Evolutionary conservation across 1,140 invertebrate genomes (phyloP).

Genomic region (Hypsibius dujardini): DNA sequence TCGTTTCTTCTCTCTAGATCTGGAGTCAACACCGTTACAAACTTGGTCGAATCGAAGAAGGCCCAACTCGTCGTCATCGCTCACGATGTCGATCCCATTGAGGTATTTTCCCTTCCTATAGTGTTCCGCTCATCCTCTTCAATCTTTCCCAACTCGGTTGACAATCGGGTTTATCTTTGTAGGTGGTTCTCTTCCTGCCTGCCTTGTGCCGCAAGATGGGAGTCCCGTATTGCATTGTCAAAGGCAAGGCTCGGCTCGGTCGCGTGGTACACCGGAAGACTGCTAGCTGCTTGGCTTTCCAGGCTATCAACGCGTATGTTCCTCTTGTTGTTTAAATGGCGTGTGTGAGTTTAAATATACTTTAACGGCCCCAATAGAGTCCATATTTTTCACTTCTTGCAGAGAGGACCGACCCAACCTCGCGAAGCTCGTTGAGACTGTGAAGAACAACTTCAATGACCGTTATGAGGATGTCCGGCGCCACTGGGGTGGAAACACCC

Average conservation of each 20-base stretch:
- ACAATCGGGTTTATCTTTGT: constrained; percentile 33
- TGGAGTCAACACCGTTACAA: constrained; percentile 86
- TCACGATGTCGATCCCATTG: constrained; percentile 96
- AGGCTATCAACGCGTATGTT: constrained; percentile 9
- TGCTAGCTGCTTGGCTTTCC: constrained; percentile 54
- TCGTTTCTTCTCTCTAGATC: constrained; percentile 3
- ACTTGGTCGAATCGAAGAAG: constrained; percentile 91
- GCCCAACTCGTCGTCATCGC: constrained; percentile 93
- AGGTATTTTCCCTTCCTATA: constrained; percentile 51
- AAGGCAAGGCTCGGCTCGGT: constrained; percentile 80
- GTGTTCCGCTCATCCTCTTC: constrained; percentile 17
- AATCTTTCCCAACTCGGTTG: constrained; percentile 22
- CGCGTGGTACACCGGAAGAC: constrained; percentile 80
- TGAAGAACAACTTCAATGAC: constrained; percentile 97
- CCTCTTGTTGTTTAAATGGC: too few relatives aligned
- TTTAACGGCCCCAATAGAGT: too few relatives aligned
- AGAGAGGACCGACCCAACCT: constrained; percentile 59
- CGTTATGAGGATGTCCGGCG: constrained; percentile 80
- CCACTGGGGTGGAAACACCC: constrained; percentile 92
- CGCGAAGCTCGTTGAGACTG: constrained; percentile 73
- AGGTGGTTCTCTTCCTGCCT: constrained; percentile 90
- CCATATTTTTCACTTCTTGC: too few relatives aligned
- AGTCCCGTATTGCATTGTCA: constrained; percentile 95
- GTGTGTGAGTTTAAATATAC: too few relatives aligned
- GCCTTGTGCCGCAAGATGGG: constrained; percentile 98